These are phyloP conservation scores for Oreortyx pictus DNA, from an alignment of 2,797 vertebrate species.

Conservation along the genomic window DNA sequence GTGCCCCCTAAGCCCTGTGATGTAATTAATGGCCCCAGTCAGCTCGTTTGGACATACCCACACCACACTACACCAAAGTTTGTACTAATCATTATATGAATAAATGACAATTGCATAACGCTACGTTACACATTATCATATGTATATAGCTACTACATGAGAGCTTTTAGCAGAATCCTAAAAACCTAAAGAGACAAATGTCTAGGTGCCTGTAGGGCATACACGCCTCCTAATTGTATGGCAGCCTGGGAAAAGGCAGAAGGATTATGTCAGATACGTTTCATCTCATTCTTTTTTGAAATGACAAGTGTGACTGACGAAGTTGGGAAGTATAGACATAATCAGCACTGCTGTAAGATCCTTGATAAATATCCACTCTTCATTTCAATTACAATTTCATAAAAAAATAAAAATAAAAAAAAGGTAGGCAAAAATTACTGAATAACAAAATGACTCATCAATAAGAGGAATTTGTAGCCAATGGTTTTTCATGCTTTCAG, in stretches of 20 bases:
- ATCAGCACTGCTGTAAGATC: neutral
- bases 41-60: neutral
- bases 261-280: neutral
- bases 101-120: neutral
- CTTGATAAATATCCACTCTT: neutral
- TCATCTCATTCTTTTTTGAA: neutral
- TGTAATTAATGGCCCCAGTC: neutral
- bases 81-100: neutral
- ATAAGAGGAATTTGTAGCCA: neutral
- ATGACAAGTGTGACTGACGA: neutral
- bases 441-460: neutral
- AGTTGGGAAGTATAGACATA: neutral
- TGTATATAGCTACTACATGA: neutral
- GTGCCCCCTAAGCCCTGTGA: neutral
- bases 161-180: neutral
- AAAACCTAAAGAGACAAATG: neutral
- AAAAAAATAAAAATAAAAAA: neutral
- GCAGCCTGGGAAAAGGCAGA: neutral
- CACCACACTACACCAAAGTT: neutral
- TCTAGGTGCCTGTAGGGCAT: neutral
- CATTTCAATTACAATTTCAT: neutral
- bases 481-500: neutral
- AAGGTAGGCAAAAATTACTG: neutral
- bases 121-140: neutral
- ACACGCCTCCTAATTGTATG: neutral